Evolutionary conservation across 2,113 vertebrate species (phyloP).

Genomic region (Anthoscopus minutus): DNA sequence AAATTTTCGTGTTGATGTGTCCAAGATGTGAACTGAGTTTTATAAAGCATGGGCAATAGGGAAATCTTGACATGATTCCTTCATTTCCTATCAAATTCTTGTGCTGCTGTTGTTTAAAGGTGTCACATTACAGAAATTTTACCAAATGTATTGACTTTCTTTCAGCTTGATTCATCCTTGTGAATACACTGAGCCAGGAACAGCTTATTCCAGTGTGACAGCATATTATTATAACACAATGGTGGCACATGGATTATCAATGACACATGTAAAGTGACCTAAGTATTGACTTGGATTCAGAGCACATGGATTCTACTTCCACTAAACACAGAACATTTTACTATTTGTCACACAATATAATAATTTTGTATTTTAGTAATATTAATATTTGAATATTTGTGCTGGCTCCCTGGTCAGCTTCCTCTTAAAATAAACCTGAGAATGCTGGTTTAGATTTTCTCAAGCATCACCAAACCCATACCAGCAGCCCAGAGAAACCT

Average conservation of each 20-base stretch:
- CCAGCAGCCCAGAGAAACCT: not conserved
- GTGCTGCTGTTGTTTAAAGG: not conserved
- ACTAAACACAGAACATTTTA: fast-evolving
- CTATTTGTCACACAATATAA: no score
- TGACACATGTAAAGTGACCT: conserved; percentile 1
- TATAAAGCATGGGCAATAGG: fast-evolving
- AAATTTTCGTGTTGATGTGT: not conserved
- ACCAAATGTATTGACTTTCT: not conserved
- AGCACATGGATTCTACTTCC: not conserved
- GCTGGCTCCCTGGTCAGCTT: not conserved
- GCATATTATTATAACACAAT: not conserved
- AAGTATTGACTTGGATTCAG: not conserved
- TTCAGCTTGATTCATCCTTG: not conserved
- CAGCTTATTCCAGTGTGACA: not conserved
- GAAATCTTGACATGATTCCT: not conserved
- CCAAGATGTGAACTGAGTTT: not conserved
- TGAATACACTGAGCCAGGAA: not conserved
- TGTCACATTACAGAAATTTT: not conserved
- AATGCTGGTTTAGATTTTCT: not conserved
- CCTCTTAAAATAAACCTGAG: not conserved
- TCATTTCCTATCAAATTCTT: not conserved
- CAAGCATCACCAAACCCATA: not conserved
- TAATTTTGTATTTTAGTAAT: no score
- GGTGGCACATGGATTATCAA: not conserved
- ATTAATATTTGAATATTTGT: no score